A percentile compares a stretch with the other conserved stretches of the same genome.
phyloP scores from a whole-genome alignment of 2,113 vertebrate species.

The Rutilus rutilus region DNA sequence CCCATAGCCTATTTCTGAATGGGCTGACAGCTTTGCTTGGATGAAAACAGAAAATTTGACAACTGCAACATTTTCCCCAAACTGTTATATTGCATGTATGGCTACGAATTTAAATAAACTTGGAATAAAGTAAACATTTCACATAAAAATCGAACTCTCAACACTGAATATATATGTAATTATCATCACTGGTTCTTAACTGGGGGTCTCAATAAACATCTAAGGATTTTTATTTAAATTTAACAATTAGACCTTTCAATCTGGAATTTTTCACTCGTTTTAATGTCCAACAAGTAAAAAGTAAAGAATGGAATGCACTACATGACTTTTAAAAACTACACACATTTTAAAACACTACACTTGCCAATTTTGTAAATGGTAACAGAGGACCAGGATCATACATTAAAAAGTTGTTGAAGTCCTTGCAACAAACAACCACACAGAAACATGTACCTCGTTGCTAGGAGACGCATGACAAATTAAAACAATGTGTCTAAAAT shows the following conservation, averaged over 20 bases:
- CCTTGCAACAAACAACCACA: neutral
- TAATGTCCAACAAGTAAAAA: neutral
- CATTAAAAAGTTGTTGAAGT: neutral
- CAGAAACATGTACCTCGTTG: too few relatives aligned
- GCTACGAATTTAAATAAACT: conserved; percentile 34
- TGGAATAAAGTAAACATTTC: neutral
- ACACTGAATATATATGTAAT: neutral
- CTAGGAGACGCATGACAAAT: too few relatives aligned
- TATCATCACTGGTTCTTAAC: neutral
- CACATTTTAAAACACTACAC: neutral
- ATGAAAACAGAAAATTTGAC: conserved; percentile 49
- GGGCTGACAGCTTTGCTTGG: conserved; percentile 49
- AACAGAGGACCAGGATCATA: neutral
- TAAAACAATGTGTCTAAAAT: neutral
- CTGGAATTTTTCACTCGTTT: neutral
- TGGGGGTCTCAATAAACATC: neutral
- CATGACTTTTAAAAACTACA: neutral
- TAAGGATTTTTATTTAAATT: neutral
- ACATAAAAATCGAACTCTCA: neutral
- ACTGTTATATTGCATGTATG: neutral
- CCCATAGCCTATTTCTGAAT: conserved; percentile 46
- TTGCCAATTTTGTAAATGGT: neutral
- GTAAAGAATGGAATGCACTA: neutral
- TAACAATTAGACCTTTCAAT: neutral
- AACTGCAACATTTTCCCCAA: conserved; percentile 42